Base-by-base conservation (phyloP, 2,113 vertebrate genomes). In the Pipa parva region DNA sequence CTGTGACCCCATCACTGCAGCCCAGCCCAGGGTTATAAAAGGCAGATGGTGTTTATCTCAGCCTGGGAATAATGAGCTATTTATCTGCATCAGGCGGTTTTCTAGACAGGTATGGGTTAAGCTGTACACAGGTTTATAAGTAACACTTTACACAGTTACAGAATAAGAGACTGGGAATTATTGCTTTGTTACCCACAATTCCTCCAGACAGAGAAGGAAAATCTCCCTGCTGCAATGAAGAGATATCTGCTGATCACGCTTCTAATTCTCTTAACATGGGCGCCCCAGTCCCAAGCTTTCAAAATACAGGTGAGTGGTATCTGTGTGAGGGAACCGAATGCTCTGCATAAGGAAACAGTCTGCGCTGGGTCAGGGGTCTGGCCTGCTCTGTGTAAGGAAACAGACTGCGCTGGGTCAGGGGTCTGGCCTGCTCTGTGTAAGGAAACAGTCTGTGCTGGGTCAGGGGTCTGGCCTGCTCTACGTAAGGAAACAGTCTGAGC, bases 221-320 rank as follows among this genome's bases (percentile, higher is more conserved):
- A 36, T 36, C 33, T 9, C 33, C 33, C 8, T 25, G 48, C 18
- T 9, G 26, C 20, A 28, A 64, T 64, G 62, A 64, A 51, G 29
- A 39, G 31, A 29, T 11, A 2, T 17, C 15, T 64, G 17, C 33
- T 64, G 21, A 15, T 24, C 3, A 21, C 15, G 49, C 21, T 64
- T 17, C 18, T 48, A 4, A 9, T 42, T 33, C 29, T 64, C 24
- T 24, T 64, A 7, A 22, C 55, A 8, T 55, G 22, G 28, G 6
- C 24, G 18, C 62, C 62, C 5, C 49, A 25, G 48, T 25, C 33
- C 24, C 48, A 24, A n/a, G 62, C 62, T 12, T 13, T 5, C 24
- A 27, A 64, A 17, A 51, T 64, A 37, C 20, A 55, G 62, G 62
- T 54, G 22, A 54, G 33, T 42, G 24, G 3, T 21, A 2, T 45